A percentile compares a stretch with the other conserved stretches of the same genome.
These are phyloP conservation scores for Smithornis capensis DNA, from an alignment of 2,113 vertebrate genomes.

Conservation along the genomic window DNA sequence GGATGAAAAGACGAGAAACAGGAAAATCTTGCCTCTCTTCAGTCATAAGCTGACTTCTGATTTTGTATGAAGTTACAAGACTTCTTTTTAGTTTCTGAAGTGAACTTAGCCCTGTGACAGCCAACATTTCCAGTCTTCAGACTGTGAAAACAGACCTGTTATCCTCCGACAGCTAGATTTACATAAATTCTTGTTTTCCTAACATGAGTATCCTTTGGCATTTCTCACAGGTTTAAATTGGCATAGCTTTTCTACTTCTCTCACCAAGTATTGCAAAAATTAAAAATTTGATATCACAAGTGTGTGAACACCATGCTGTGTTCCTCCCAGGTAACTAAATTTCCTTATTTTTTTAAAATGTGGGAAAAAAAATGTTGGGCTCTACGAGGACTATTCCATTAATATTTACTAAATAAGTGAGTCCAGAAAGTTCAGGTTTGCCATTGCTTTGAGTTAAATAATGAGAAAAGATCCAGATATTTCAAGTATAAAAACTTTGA, in stretches of 20 bases:
- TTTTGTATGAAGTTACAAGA: not conserved
- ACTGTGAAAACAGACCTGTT: not conserved
- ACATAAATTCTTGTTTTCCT: not conserved
- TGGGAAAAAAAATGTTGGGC: rapidly evolving
- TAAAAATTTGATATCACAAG: not conserved
- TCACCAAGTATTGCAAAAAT: not conserved
- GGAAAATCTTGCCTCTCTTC: not conserved
- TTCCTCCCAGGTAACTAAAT: not conserved
- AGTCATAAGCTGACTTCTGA: not conserved
- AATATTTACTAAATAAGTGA: not conserved
- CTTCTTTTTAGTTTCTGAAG: not conserved
- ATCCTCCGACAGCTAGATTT: not conserved
- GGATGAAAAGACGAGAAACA: not conserved
- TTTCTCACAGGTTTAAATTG: not conserved
- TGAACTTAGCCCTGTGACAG: not conserved
- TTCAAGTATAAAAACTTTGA: not conserved
- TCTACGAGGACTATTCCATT: not conserved
- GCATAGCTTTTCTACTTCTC: not conserved
- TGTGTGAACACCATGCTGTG: not conserved
- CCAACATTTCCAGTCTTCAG: not conserved
- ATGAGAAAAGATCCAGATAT: not conserved
- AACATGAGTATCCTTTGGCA: not conserved
- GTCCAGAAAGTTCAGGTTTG: not conserved
- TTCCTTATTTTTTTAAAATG: not conserved
- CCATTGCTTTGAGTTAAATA: not conserved